phyloP scores from a whole-genome alignment of 2,113 vertebrate genomes.

The Triplophysa rosa region DNA sequence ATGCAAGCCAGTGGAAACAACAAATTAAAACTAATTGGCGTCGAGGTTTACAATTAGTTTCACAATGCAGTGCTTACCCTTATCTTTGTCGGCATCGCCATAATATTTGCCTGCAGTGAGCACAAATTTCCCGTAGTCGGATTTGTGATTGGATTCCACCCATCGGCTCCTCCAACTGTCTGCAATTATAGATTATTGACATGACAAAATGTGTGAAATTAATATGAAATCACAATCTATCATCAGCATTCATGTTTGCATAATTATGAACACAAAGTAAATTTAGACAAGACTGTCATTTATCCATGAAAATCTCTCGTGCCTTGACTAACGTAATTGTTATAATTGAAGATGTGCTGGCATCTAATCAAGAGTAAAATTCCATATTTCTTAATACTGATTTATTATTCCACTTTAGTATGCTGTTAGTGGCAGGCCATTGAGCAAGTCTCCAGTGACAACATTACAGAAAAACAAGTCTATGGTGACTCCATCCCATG shows the following conservation, averaged over 20 bases:
- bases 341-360: no score
- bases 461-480: not conserved
- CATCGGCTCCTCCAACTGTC: slow-evolving; percentile 77
- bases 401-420: no score
- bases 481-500: not conserved
- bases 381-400: no score
- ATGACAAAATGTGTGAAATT: not conserved
- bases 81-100: slow-evolving; percentile 78
- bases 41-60: not conserved
- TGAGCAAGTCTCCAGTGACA: not conserved
- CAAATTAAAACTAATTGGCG: not conserved
- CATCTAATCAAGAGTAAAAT: no score
- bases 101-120: slow-evolving; percentile 79
- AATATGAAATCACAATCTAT: not conserved
- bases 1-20: slow-evolving; percentile 19
- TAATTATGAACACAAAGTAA: not conserved
- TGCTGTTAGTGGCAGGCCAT: no score
- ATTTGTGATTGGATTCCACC: slow-evolving; percentile 79
- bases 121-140: slow-evolving; percentile 78
- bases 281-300: no score
- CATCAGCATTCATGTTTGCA: not conserved
- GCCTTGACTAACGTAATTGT: no score
- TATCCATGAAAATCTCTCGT: no score
- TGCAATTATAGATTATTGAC: slow-evolving; percentile 53
- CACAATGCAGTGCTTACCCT: slow-evolving; percentile 69